A percentile compares a stretch with the other conserved stretches of the same genome.
Conservation (phyloP, 2,113 vertebrate genomes). For the Lagopus muta region DNA sequence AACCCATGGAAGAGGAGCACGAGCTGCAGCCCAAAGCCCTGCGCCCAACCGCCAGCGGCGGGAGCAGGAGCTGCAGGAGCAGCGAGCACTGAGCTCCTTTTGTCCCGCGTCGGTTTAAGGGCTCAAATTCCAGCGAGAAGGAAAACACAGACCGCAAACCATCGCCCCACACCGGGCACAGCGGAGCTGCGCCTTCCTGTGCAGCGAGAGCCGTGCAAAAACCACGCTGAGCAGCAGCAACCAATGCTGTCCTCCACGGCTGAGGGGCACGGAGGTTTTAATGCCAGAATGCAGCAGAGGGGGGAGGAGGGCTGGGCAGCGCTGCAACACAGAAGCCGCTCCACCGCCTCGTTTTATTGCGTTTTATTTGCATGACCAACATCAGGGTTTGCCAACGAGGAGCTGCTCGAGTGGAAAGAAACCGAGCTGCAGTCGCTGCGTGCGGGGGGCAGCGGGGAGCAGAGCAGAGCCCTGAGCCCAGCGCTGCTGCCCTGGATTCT, state of each 20-base stretch:
- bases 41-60: too few species aligned
- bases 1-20: too few species aligned
- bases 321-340: constrained; percentile 34
- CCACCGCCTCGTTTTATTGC: constrained; percentile 76
- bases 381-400: constrained; percentile 73
- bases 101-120: neutral
- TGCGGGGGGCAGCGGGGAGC: constrained; percentile 21
- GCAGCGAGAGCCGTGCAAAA: too few species aligned
- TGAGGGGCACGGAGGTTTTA: too few species aligned
- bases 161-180: too few species aligned
- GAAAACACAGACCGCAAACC: neutral
- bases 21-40: too few species aligned
- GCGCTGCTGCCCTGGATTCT: neutral
- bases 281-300: too few species aligned
- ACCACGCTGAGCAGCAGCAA: too few species aligned
- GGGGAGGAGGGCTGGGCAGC: too few species aligned
- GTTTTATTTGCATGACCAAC: constrained; percentile 85
- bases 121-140: rapidly evolving
- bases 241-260: too few species aligned
- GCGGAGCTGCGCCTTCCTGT: too few species aligned
- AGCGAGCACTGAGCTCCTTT: rapidly evolving
- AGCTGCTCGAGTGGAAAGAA: constrained; percentile 78
- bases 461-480: constrained; percentile 23
- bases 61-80: too few species aligned
- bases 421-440: constrained; percentile 75